Evolutionary conservation across 2,113 vertebrate genomes (phyloP).

Genomic region (Antechinus stuartii): DNA sequence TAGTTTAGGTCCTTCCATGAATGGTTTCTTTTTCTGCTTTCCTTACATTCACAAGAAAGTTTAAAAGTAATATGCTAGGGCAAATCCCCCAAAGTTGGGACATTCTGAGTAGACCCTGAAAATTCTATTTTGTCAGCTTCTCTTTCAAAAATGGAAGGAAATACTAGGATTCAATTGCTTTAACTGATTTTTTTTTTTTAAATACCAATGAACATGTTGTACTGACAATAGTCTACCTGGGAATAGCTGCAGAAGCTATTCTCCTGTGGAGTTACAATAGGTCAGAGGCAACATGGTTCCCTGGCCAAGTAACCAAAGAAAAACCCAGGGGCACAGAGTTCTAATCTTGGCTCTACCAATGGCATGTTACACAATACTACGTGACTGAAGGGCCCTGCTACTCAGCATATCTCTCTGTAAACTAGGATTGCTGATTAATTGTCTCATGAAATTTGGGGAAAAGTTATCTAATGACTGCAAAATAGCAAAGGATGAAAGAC

Average conservation of each 20-base stretch:
- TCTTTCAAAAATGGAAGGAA: constrained; percentile 68
- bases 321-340: constrained; percentile 11
- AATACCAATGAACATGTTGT: neutral
- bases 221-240: neutral
- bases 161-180: constrained; percentile 1
- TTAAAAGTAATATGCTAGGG: constrained; percentile 60
- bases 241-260: neutral
- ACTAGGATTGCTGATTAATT: neutral
- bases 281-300: neutral
- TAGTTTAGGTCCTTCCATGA: constrained; percentile 76
- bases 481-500: neutral
- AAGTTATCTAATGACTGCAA: neutral
- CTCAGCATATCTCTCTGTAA: constrained; percentile 37
- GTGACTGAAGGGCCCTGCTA: neutral
- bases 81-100: constrained; percentile 55
- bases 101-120: constrained; percentile 65
- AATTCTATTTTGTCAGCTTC: constrained; percentile 59
- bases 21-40: constrained; percentile 81
- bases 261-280: neutral
- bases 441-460: neutral
- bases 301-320: neutral
- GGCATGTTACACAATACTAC: neutral
- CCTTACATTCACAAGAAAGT: constrained; percentile 63
- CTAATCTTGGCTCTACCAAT: neutral
- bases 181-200: constrained; percentile 20